Percentiles rank a stretch among this genome's conserved stretches.
Conservation (phyloP, 2,888 invertebrate species). For the Cephonodes hylas region DNA sequence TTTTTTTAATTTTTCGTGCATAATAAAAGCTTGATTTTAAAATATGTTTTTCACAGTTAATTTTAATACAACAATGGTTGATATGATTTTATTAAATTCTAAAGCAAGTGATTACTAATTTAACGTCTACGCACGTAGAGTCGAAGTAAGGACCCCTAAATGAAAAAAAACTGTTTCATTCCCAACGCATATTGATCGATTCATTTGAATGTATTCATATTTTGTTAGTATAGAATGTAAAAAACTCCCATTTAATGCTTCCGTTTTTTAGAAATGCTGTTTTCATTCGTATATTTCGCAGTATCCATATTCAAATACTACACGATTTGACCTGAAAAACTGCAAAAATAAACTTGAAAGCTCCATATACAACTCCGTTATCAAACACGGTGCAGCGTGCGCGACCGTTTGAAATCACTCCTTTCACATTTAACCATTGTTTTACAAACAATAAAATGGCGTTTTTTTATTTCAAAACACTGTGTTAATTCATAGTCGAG, state of each 20-base stretch:
- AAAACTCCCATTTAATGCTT: too few relatives aligned
- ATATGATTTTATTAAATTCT: too few relatives aligned
- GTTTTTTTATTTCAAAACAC: conserved; percentile 1
- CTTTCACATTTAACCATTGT: not conserved
- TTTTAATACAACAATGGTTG: too few relatives aligned
- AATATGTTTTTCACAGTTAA: too few relatives aligned
- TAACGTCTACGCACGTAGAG: too few relatives aligned
- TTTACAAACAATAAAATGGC: not conserved
- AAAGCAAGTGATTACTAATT: too few relatives aligned
- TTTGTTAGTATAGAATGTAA: not conserved
- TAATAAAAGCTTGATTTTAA: too few relatives aligned
- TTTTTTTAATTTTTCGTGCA: too few relatives aligned
- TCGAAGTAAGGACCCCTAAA: too few relatives aligned
- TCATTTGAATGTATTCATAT: not conserved
- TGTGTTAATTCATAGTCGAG: not conserved
- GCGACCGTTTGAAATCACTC: not conserved
- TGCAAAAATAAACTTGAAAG: not conserved
- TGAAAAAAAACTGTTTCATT: too few relatives aligned
- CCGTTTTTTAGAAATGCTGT: not conserved
- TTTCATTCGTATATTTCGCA: not conserved
- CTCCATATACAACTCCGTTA: not conserved
- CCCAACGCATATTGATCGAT: too few relatives aligned
- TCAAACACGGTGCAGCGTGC: not conserved
- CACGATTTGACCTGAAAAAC: not conserved
- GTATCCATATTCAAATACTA: not conserved